Evolutionary conservation across 2,113 vertebrate genomes (phyloP), one percentile per base, ranked within the genome.

Genomic region (Monopterus albus): DNA sequence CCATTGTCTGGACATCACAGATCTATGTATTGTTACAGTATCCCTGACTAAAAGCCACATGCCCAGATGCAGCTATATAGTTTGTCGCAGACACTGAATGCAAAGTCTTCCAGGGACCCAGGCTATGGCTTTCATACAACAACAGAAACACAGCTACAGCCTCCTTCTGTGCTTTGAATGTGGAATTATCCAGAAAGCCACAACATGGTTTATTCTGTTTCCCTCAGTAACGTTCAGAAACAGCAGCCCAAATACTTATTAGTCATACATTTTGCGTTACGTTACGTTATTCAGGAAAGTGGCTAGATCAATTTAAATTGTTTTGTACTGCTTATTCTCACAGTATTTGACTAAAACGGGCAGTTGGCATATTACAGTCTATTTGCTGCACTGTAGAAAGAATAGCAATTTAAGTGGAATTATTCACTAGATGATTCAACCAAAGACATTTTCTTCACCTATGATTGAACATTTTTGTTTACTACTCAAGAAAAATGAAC

Each of bases 161-260:
- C 39, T 67, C 39, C 49, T 20, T 51, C 52, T 70, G 59, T 35
- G 33, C 38, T 49, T 49, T 66, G 21, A 52, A 60, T 38, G 10
- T 50, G 45, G 21, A 55, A 52, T 64, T 25, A 70, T 28, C 18
- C 2, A 58, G 29, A 28, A 26, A 18, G 38, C 3, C 43, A 63
- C 20, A 31, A 15, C 62, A 31, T 47, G 31, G 2, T 53, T 49
- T 50, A 20, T 26, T 38, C 36, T 45, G 52, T 36, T 53, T 63
- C 29, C 20, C 5, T 23, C 17, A 20, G 17, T 47, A 25, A 31
- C 33, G 72, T 31, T 45, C 38, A 79, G 47, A 26, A 71, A 17
- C 20, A 51, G 4, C 33, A 29, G 6, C 14, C 11, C 5, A 38
- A 58, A 43, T 49, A 60, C 36, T 23, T 68, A 40, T 61, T 14